Conservation (phyloP, 2,888 invertebrate genomes). For the Aphidius colemani region DNA sequence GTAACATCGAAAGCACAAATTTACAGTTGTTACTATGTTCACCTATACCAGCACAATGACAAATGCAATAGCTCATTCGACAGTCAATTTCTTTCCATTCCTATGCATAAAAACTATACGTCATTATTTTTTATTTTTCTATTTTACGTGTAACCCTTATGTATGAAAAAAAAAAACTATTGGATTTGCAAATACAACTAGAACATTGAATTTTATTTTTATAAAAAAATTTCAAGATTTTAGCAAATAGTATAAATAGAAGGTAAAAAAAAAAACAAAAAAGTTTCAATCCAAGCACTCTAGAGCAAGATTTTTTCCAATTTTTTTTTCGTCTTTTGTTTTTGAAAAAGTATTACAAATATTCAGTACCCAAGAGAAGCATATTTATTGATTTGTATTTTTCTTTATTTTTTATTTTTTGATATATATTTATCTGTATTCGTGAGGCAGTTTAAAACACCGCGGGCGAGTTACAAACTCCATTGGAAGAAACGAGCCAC, state of each 20-base stretch:
- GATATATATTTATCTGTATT: background rate
- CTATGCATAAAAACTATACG: no score
- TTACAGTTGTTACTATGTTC: slow-evolving; percentile 13
- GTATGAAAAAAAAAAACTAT: background rate
- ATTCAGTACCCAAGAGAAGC: no score
- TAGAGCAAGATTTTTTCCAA: no score
- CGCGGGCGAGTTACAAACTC: slow-evolving; percentile 17
- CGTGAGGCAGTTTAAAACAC: background rate
- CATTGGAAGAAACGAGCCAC: slow-evolving; percentile 18
- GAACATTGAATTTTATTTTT: background rate
- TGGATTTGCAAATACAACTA: background rate
- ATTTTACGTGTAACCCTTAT: background rate
- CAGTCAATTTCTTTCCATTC: no score
- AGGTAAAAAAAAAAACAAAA: no score
- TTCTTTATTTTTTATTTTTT: slow-evolving; percentile 8
- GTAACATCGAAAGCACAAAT: slow-evolving; percentile 16
- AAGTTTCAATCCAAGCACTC: no score
- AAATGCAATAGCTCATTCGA: background rate
- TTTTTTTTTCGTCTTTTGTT: no score
- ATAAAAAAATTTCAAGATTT: no score
- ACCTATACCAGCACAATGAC: background rate
- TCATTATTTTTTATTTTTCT: no score
- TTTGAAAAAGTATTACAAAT: no score
- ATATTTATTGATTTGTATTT: slow-evolving; percentile 16
- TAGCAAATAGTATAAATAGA: no score